Evolutionary conservation across 2,113 vertebrate species (phyloP).

Genomic region (Emberiza fucata): DNA sequence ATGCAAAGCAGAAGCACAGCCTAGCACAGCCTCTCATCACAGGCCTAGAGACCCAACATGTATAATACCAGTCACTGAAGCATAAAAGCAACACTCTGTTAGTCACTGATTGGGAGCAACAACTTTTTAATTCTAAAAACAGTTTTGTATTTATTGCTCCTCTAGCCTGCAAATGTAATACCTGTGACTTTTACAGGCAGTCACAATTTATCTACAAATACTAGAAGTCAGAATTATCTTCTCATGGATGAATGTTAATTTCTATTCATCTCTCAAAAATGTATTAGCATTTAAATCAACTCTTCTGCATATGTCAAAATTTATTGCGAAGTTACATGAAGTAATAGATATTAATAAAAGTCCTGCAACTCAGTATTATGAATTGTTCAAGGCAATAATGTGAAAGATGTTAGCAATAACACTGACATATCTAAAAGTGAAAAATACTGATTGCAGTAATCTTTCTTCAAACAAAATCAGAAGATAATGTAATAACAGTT

Average conservation of each 20-base stretch:
- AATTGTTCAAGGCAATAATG: not conserved
- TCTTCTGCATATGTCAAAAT: not conserved
- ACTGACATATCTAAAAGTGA: not conserved
- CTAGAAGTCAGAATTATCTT: not conserved
- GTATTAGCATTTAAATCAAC: not conserved
- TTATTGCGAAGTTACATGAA: not conserved
- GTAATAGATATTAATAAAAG: not conserved
- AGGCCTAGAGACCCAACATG: not conserved
- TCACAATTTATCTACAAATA: not conserved
- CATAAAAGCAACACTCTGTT: not conserved
- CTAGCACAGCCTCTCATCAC: not conserved
- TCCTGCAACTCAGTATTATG: not conserved
- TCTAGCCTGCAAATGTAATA: not conserved
- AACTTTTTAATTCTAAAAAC: not conserved
- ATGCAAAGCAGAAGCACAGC: not conserved
- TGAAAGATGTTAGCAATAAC: not conserved
- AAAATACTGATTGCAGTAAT: not conserved
- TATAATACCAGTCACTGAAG: not conserved
- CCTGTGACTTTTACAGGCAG: not conserved
- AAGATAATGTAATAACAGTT: not conserved
- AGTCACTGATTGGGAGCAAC: not conserved
- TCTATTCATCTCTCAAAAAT: not conserved
- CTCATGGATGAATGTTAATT: not conserved
- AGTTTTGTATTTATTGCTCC: not conserved
- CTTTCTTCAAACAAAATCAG: not conserved